Base-by-base conservation (phyloP, 37 sponge, comb jelly and placozoan species). In the Oopsacas minuta region DNA sequence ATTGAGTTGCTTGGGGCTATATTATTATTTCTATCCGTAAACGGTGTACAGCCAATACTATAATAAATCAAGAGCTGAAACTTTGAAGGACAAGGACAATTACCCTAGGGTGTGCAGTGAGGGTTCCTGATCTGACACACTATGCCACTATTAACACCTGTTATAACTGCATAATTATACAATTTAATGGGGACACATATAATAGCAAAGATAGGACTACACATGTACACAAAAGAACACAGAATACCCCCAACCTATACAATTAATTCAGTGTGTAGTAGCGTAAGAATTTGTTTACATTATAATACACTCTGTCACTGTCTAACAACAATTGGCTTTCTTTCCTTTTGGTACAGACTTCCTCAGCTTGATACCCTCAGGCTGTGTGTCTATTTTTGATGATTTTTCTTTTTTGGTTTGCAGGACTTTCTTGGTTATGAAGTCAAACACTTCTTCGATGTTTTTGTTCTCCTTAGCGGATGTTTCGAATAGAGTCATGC, bases 401-500 rank as follows among this genome's bases (percentile, higher is more conserved):
- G 88, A 37, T 5, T 87, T 90, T 82, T 85, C 86, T 53, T 92
- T 93, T 83, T 95, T 91, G 39, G 91, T 89, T 69, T 93, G 61
- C 1, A 98, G 86, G 3, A 98, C 99, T 39, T 90, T 86, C 86
- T 86, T 87, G 36, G 99, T 98, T 39, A 95, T 95, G 38, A 89
- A 96, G 83, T 90, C 88, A 82, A 98, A 98, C 36, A 98, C 93
- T 86, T 93, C 96, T 88, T 99, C 99, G 28, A 99, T 92, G 82
- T 99, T 99, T 38, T 91, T 84, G 84, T 99, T 94, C 23, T 99
- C 99, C 39, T 99, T 99, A 0, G 99, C 99, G 86, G 96, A 95
- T 0, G 99, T 94, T 75, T 99, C 99, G 36, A 85, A 99, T 37
- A 99, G 83, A 23, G 86, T 83, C 22, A 99, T 95, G 15, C 91